phyloP scores from a whole-genome alignment of 53 echinoderm and acorn worm species.

The Henricia sp. region DNA sequence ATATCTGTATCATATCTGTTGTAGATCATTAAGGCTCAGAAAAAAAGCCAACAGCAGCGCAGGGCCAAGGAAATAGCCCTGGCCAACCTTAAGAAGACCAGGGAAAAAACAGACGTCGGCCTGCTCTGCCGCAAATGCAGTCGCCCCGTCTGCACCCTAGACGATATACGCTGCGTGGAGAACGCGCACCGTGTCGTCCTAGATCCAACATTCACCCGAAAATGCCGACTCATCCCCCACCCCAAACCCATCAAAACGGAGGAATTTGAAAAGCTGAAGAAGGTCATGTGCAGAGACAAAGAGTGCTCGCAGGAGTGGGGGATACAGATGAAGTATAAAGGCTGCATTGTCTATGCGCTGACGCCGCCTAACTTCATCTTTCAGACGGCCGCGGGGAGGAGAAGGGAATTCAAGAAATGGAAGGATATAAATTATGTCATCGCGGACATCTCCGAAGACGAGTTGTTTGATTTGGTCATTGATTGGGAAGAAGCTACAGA shows the following conservation, averaged over 20 bases:
- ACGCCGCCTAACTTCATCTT: slow-evolving; percentile 29
- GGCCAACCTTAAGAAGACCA: slow-evolving; percentile 4
- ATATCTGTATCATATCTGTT: neutral
- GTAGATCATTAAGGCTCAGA: slow-evolving; percentile 46
- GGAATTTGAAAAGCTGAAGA: slow-evolving; percentile 37
- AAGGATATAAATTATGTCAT: slow-evolving; percentile 38
- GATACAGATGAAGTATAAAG: slow-evolving; percentile 67
- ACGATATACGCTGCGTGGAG: slow-evolving; percentile 71
- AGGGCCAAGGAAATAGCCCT: slow-evolving; percentile 6
- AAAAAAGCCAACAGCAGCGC: slow-evolving; percentile 14
- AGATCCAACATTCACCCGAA: slow-evolving; percentile 28
- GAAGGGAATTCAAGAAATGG: slow-evolving; percentile 27
- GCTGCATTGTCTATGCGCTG: slow-evolving; percentile 21
- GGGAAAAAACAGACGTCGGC: neutral
- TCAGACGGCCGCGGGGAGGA: neutral
- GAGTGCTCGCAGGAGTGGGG: slow-evolving; percentile 74
- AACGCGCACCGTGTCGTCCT: slow-evolving; percentile 70
- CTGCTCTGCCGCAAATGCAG: slow-evolving; percentile 73
- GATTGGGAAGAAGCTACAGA: neutral
- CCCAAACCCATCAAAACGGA: slow-evolving; percentile 16
- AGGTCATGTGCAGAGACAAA: slow-evolving; percentile 10
- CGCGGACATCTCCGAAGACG: slow-evolving; percentile 12
- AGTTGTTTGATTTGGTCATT: neutral
- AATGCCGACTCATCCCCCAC: slow-evolving; percentile 16
- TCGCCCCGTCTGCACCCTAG: slow-evolving; percentile 36